Conservation (phyloP, 2,113 vertebrate genomes). For the Dromaius novaehollandiae region DNA sequence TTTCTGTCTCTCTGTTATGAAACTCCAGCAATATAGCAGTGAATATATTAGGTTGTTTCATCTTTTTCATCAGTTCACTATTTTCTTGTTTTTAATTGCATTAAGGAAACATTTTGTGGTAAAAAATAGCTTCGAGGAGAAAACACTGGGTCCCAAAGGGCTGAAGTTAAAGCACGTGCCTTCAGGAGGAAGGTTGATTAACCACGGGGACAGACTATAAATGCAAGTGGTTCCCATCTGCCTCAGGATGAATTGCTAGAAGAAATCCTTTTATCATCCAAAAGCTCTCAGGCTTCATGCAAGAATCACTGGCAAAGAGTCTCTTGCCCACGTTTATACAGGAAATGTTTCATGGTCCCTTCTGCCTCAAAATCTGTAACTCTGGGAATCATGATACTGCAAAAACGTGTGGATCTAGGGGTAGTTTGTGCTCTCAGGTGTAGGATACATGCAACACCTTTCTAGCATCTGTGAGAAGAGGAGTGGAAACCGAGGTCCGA, state of each 20-base stretch:
- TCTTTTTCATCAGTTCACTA: not conserved
- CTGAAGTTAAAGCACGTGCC: not conserved
- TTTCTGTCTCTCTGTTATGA: not conserved
- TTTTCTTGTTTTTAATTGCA: not conserved
- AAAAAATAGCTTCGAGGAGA: not conserved
- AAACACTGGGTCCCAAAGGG: not conserved
- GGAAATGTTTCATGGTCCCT: not conserved
- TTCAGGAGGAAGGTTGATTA: not conserved
- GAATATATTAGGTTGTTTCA: not conserved
- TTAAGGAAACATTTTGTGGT: not conserved
- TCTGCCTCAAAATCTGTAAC: not conserved
- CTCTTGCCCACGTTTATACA: not conserved
- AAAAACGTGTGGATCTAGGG: not conserved
- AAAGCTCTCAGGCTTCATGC: not conserved
- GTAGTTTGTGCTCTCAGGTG: fast-evolving
- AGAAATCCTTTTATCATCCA: not conserved
- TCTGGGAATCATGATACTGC: not conserved
- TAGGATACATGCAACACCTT: not conserved
- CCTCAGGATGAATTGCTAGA: not conserved
- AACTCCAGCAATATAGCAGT: not conserved
- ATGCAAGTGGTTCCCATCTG: not conserved
- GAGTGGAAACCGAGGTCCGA: not conserved
- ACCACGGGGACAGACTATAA: not conserved
- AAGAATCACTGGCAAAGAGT: not conserved
- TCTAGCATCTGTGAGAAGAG: not conserved